Conservation (phyloP, 2,797 vertebrate species). For the Platyrinchus mystaceus region DNA sequence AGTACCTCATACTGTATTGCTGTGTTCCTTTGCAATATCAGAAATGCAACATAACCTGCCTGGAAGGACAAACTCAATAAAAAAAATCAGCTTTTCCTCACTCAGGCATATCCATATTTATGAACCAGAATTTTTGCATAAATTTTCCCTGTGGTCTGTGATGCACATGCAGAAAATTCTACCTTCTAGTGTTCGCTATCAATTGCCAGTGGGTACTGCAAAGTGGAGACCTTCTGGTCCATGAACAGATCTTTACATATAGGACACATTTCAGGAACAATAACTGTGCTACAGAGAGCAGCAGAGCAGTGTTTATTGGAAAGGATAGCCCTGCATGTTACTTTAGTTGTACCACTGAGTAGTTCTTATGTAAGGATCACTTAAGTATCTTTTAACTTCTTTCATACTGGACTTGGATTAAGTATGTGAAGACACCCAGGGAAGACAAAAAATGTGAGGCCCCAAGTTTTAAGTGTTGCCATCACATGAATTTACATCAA, state of each 20-base stretch:
- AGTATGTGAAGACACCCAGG: neutral
- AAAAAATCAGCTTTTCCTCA: neutral
- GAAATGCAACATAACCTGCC: neutral
- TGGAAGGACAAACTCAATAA: neutral
- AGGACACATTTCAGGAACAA: neutral
- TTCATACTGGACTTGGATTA: neutral
- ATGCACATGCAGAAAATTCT: neutral
- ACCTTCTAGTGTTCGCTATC: neutral
- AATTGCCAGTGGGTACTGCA: neutral
- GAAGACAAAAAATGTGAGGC: neutral
- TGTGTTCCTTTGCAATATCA: neutral
- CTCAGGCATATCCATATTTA: neutral
- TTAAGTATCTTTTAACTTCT: neutral
- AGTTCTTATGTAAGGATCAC: neutral
- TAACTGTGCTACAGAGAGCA: neutral
- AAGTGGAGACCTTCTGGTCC: neutral
- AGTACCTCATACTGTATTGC: neutral
- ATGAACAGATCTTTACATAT: neutral
- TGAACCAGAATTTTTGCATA: neutral
- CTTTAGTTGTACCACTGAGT: neutral
- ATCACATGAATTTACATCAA: neutral
- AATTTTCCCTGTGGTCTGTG: neutral
- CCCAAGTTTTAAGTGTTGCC: neutral
- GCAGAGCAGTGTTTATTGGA: neutral
- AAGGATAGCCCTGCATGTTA: neutral